Base-by-base conservation (phyloP, 2,888 invertebrate genomes). In the Amblyjoppa fuscipennis region DNA sequence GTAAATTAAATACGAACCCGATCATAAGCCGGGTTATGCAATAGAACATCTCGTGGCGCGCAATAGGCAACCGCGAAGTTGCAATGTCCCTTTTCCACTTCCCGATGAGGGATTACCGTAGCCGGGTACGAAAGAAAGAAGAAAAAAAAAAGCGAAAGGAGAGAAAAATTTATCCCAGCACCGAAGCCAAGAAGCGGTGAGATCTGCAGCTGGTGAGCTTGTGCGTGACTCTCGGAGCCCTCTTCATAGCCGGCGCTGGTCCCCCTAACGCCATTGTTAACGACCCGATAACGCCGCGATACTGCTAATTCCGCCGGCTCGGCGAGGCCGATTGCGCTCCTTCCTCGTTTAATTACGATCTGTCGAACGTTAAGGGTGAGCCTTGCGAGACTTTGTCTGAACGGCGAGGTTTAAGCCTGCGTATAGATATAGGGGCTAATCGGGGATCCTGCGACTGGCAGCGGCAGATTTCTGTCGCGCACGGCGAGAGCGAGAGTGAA, bases 1-100 rank as follows among this genome's bases (percentile, higher is more conserved):
- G 90, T 93, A 93, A 93, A 93, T 92, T 92, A 91, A 89, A 88
- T 87, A 87, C 88, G 87, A 87, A 84, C 82, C 84, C 88, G 90
- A 89, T 90, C 90, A 88, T 89, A 89, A 90, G 88, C 85, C 83
- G 59, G 83, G 82, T 86, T 70, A 78, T 83, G 82, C 84, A 79
- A 71, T 71, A 71, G 79, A 73, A 76, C 66, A 83, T 34, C 77
- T 34, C 28, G 16, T 34, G 45, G 38, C 61, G 74, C 75, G 66
- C 51, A 16, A 34, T 71, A 53, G 16, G 53, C 73, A 76, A 76
- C 20, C 68, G 74, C 81, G 71, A 76, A 70, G 16, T 56, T 77
- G 64, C 75, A 53, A 70, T 38, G 71, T 75, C 78, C 56, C 71
- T 68, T 71, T 79, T 76, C 20, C 53, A 45, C 80, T 71, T 59